Conservation (phyloP, 2,797 vertebrate genomes). For the Mormyrus proboscirostris region DNA sequence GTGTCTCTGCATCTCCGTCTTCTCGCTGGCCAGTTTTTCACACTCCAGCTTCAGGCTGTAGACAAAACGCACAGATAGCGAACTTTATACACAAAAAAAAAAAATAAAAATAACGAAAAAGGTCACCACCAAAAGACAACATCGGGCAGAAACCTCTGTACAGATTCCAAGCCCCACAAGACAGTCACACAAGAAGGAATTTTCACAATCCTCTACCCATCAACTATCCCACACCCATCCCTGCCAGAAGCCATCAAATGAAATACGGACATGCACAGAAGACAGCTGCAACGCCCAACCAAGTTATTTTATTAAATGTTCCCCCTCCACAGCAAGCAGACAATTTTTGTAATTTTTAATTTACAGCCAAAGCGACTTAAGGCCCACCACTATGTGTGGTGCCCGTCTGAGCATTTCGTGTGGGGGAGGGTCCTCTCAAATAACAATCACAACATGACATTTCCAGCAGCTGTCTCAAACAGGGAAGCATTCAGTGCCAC, state of each 20-base stretch:
- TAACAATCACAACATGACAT: not conserved
- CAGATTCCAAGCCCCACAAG: not conserved
- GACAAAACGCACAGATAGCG: conserved; percentile 39
- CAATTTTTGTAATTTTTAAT: not conserved
- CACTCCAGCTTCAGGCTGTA: conserved; percentile 93
- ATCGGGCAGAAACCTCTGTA: not conserved
- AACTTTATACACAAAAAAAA: not conserved
- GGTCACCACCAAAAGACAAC: not conserved
- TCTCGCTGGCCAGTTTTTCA: conserved; percentile 94
- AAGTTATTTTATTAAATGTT: not conserved
- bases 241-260: not conserved
- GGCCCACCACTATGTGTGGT: not conserved
- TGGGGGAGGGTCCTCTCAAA: not conserved
- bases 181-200: not conserved
- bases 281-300: not conserved
- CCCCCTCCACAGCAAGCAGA: not conserved
- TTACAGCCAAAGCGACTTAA: not conserved
- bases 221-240: not conserved
- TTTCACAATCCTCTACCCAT: not conserved
- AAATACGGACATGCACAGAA: not conserved
- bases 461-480: not conserved
- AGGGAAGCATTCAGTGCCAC: not conserved
- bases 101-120: not conserved
- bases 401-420: not conserved
- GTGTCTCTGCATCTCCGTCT: conserved; percentile 96